These are phyloP conservation scores for Drosophila kepulauana DNA, from an alignment of 1,140 invertebrate genomes.

Conservation along the genomic window DNA sequence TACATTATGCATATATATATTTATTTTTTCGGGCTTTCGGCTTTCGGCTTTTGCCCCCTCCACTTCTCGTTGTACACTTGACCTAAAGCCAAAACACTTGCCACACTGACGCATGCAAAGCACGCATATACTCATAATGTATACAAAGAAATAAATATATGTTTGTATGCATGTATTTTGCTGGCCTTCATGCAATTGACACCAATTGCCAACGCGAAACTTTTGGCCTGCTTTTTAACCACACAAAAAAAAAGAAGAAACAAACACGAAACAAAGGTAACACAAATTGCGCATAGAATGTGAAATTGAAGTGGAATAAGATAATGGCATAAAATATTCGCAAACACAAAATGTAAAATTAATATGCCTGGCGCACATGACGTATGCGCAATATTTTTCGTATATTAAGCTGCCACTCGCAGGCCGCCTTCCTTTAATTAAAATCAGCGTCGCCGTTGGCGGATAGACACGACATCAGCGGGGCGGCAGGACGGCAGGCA, in stretches of 20 bases:
- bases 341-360: background rate
- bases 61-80: slow-evolving; percentile 43
- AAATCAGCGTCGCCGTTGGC: slow-evolving; percentile 31
- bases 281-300: slow-evolving; percentile 12
- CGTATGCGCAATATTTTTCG: slow-evolving; percentile 14
- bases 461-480: slow-evolving; percentile 3
- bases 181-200: slow-evolving; percentile 75
- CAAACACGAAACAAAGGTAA: too few species aligned
- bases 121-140: too few species aligned
- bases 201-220: slow-evolving; percentile 50
- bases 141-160: background rate
- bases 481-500: background rate
- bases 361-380: background rate
- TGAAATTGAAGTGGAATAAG: background rate
- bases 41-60: slow-evolving; percentile 10
- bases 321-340: background rate
- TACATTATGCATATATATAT: slow-evolving; percentile 38
- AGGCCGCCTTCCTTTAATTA: slow-evolving; percentile 51
- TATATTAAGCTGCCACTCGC: slow-evolving; percentile 3
- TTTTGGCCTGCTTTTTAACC: slow-evolving; percentile 48
- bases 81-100: slow-evolving; percentile 53
- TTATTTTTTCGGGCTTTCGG: slow-evolving; percentile 16
- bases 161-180: slow-evolving; percentile 5
- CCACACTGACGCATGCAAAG: slow-evolving; percentile 10
- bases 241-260: too few species aligned